Base-by-base conservation (phyloP, 2,888 invertebrate species). In the Cheilosia variabilis region DNA sequence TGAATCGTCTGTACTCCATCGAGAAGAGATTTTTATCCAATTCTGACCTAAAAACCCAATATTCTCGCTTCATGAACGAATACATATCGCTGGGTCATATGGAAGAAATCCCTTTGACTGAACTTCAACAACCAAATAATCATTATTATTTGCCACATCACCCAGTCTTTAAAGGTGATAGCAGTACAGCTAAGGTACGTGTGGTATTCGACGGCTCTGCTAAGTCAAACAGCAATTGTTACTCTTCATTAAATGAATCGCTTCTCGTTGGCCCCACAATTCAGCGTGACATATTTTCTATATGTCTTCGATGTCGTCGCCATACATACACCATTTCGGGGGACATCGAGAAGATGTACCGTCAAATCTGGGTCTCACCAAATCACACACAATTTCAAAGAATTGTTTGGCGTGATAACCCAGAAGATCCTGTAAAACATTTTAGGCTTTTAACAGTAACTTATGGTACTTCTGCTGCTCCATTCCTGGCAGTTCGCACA, bases 341-440 rank as follows among this genome's bases (percentile, higher is more conserved):
- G 2, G 87, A 83, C 62, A 75, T 83, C 13, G 79, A 77, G n/a
- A 79, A 87, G 43, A 87, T 87, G 80, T 83, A 82, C 19, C 76
- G 73, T 7, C 66, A 72, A 62, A 80, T 87, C n/a, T 72, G 58
- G 72, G 80, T 82, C 1, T 55, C 60, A 9, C 63, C 55, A 4
- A 47, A 78, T 22, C 68, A 76, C 53, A n/a, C 66, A 0, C 47
- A 71, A 6, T 86, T 50, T 57, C 82, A 87, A 57, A 45, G 82
- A 9, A 87, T 87, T 24, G 15, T 77, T 5, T 87, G 77, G 68
- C 75, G 79, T 2, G 47, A 62, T 6, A 19, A 19, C 4, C 62
- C 66, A 10, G 6, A 50, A 1, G 22, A 63, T 17, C n/a, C 19
- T 22, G 1, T 50, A 6, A 19, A 19, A 50, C 50, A 19, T 9